Evolutionary conservation across 2,888 invertebrate species (phyloP).

Genomic region (Andrena haemorrhoa): DNA sequence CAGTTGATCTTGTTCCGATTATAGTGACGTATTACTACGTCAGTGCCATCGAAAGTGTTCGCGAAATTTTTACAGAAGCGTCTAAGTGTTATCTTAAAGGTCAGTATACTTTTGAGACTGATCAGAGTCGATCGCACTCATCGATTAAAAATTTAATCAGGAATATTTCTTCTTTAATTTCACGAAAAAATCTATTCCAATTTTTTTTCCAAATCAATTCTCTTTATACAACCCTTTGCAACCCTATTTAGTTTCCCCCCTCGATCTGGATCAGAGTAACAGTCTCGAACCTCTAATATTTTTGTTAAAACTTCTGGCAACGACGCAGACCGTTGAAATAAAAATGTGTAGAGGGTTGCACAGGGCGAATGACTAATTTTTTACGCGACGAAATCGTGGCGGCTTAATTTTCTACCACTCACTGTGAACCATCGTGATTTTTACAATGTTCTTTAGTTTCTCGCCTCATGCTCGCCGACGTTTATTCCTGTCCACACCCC

Average conservation of each 20-base stretch:
- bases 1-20: neutral
- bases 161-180: neutral
- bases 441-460: constrained; percentile 51
- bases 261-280: neutral
- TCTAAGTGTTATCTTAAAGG: neutral
- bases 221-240: neutral
- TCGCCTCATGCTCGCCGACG: constrained; percentile 25
- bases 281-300: neutral
- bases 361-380: neutral
- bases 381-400: neutral
- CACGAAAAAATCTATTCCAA: neutral
- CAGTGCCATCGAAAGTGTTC: constrained; percentile 8
- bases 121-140: neutral
- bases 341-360: neutral
- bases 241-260: neutral
- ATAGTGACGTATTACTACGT: neutral
- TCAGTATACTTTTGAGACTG: neutral
- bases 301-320: neutral
- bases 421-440: constrained; percentile 53
- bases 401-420: constrained; percentile 39
- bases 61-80: neutral
- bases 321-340: neutral
- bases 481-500: constrained; percentile 11
- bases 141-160: neutral
- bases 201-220: neutral